Base-by-base conservation (phyloP, 2,888 invertebrate genomes). In the Dynastes grantii region DNA sequence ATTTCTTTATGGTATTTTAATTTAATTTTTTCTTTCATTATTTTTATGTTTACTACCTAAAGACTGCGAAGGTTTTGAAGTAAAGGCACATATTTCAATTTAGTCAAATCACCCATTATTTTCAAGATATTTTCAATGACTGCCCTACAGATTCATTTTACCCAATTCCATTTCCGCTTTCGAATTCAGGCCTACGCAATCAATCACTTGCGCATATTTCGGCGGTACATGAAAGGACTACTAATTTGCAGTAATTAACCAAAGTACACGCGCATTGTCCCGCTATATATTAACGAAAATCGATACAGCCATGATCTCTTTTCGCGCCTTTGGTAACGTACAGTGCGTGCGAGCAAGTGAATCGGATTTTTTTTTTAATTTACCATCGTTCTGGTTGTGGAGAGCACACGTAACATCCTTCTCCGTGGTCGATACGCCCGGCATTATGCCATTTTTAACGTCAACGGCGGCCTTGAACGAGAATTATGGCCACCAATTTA, bases 231-330 rank as follows among this genome's bases (percentile, higher is more conserved):
- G n/a, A 63, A 63, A 76, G 40, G n/a, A 13, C 32, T 13, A 22
- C 63, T 58, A 75, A 61, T 58, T 63, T 63, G 75, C 49, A 32
- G 27, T 51, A 76, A 51, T 63, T 76, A 45, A 5, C n/a, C 63
- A 29, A 53, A 53, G 22, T n/a, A 29, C 32, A 63, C 13, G 49
- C 63, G 11, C 11, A 64, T 22, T 16, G 58, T 45, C 40, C 63
- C 49, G 40, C 76, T 22, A 45, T 76, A 76, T 64, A 76, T 76
- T 51, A 76, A 40, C 45, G 61, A 45, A 76, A 76, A 76, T 76
- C 76, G 76, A 51, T 63, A 64, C 61, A 76, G 63, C 63, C 76
- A 76, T 76, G 76, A 76, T 76, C 76, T 64, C 76, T 76, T 76
- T 76, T 76, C 51, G 29, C 51, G 51, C 11, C 49, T 29, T 13